phyloP scores from a whole-genome alignment of 1,140 invertebrate species.

The Paracyclopina nana region DNA sequence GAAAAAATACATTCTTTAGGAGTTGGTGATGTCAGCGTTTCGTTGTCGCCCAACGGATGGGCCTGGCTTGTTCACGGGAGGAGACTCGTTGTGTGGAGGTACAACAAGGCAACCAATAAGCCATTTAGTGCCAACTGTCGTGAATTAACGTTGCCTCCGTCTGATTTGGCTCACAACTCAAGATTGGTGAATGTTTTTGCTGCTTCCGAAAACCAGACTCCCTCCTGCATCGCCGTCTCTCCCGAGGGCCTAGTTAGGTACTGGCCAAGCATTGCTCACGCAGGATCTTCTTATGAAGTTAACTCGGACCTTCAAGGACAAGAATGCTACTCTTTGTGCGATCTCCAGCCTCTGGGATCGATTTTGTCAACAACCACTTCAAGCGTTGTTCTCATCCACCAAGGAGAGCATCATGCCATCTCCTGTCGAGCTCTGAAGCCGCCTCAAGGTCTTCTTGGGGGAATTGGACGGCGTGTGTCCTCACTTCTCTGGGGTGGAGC shows the following conservation, averaged over 20 bases:
- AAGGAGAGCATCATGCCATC: constrained; percentile 41
- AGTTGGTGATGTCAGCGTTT: constrained; percentile 38
- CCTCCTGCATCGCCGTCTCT: constrained; percentile 73
- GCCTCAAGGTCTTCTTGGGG: constrained; percentile 65
- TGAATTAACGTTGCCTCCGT: constrained; percentile 67
- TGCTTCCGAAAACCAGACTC: constrained; percentile 38
- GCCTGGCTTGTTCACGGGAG: constrained; percentile 70
- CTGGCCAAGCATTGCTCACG: constrained; percentile 73
- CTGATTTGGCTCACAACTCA: constrained; percentile 75
- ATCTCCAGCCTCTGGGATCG: constrained; percentile 47
- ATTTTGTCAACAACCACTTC: constrained; percentile 76
- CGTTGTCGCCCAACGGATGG: constrained; percentile 39
- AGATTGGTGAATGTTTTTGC: constrained; percentile 60
- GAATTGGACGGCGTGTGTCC: constrained; percentile 58
- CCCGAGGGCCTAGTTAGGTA: constrained; percentile 67
- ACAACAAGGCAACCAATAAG: constrained; percentile 28
- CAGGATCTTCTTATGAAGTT: constrained; percentile 59
- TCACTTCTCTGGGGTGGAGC: constrained; percentile 56
- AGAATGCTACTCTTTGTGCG: constrained; percentile 54
- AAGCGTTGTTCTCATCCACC: constrained; percentile 47
- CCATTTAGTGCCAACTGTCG: constrained; percentile 32
- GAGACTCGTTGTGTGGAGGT: constrained; percentile 67
- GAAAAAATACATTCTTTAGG: constrained; percentile 26
- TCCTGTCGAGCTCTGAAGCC: constrained; percentile 46
- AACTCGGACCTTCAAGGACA: constrained; percentile 49